Conservation (phyloP, 2,113 vertebrate genomes). For the Ailuropoda melanoleuca region DNA sequence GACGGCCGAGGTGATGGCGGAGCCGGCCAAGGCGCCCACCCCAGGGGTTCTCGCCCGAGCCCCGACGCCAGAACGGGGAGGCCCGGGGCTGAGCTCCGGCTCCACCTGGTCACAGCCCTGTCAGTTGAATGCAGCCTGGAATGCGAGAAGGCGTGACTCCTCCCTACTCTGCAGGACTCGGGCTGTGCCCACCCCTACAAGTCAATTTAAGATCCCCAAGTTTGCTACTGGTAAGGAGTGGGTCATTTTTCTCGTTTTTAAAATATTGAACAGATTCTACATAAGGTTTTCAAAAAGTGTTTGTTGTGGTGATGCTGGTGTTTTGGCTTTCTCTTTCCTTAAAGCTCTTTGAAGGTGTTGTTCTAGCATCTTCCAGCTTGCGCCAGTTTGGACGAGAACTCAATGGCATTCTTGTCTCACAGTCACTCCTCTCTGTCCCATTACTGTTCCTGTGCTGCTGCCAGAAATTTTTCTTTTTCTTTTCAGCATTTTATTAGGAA, state of each 20-base stretch:
- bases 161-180: not conserved
- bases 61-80: slow-evolving; percentile 40
- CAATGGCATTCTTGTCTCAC: rapidly evolving
- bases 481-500: not conserved
- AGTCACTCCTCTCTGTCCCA: rapidly evolving
- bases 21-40: slow-evolving; percentile 20
- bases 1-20: not conserved
- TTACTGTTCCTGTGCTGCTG: rapidly evolving
- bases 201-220: slow-evolving; percentile 55
- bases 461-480: no score
- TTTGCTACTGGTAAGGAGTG: slow-evolving; percentile 72
- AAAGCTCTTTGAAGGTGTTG: rapidly evolving
- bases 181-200: slow-evolving; percentile 27
- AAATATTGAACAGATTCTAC: not conserved
- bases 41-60: not conserved
- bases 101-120: slow-evolving; percentile 51
- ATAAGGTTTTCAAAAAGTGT: not conserved
- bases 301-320: not conserved
- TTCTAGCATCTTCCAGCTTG: rapidly evolving
- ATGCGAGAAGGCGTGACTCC: slow-evolving; percentile 26
- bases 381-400: rapidly evolving
- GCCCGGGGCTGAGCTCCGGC: slow-evolving; percentile 39
- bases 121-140: slow-evolving; percentile 54
- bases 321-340: no score
- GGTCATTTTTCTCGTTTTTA: not conserved